These are phyloP conservation scores for Sarotherodon lohbergeri DNA, from an alignment of 2,113 vertebrate genomes.

Conservation along the genomic window DNA sequence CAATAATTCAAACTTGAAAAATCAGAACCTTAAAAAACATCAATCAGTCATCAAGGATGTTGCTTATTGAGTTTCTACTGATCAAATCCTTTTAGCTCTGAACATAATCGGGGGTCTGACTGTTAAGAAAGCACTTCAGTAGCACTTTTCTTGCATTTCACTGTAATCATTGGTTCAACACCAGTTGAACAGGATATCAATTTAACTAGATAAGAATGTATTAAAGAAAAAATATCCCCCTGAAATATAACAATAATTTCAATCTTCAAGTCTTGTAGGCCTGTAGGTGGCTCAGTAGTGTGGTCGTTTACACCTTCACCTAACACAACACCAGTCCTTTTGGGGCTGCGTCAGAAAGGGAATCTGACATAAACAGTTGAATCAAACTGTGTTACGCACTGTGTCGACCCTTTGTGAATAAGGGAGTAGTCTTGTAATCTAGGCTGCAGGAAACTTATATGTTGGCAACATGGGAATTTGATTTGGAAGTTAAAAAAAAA, in stretches of 20 bases:
- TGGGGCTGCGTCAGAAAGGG: not conserved
- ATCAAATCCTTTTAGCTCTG: not conserved
- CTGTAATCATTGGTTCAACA: not conserved
- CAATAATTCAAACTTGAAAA: not conserved
- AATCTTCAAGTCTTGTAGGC: not conserved
- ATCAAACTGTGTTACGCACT: not conserved
- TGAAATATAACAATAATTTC: not conserved
- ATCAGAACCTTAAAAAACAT: not conserved
- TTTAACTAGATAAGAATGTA: not conserved
- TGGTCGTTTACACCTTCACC: not conserved
- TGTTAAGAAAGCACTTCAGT: not conserved
- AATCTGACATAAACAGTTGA: not conserved
- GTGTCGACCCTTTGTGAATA: not conserved
- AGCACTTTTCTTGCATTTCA: not conserved
- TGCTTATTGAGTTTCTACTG: not conserved
- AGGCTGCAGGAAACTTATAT: not conserved
- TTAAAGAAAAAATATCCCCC: not conserved
- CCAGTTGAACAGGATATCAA: not conserved
- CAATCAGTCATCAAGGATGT: not conserved
- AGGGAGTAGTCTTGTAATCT: not conserved
- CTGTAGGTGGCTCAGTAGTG: not conserved
- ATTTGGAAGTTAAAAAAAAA: not conserved
- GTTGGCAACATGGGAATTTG: not conserved
- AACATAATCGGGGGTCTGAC: not conserved
- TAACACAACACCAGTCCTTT: not conserved